Conservation (phyloP, 2,797 vertebrate genomes). For the Cygnus olor region DNA sequence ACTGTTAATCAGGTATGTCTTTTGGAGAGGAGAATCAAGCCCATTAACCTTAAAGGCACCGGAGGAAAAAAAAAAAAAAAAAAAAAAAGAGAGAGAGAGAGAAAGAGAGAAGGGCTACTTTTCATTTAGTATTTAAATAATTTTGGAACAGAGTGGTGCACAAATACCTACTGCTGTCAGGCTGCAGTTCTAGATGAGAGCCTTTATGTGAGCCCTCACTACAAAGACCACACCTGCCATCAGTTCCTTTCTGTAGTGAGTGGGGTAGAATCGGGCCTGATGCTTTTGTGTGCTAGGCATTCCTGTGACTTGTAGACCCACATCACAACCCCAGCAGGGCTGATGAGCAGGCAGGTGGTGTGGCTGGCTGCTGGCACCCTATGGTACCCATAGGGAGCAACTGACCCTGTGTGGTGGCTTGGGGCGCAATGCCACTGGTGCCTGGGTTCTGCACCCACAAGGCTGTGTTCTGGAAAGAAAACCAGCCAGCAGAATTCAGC, state of each 20-base stretch:
- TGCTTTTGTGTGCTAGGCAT: accelerated
- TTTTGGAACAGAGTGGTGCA: neutral
- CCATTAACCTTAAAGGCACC: neutral
- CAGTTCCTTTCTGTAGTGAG: neutral
- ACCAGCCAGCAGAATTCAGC: too few relatives aligned
- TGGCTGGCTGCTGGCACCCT: neutral
- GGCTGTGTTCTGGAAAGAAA: too few relatives aligned
- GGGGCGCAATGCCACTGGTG: too few relatives aligned
- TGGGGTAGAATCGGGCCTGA: too few relatives aligned
- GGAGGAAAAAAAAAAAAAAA: accelerated
- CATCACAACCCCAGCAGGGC: neutral
- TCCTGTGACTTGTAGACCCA: neutral
- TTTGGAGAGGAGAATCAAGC: neutral
- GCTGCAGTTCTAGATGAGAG: neutral
- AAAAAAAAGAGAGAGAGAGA: accelerated
- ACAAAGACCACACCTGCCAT: neutral
- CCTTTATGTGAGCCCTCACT: neutral
- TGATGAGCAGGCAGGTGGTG: neutral
- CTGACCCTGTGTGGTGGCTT: neutral
- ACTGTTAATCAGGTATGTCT: neutral
- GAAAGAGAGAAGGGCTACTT: neutral
- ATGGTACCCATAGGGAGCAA: neutral
- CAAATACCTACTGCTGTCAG: neutral
- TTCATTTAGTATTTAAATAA: neutral
- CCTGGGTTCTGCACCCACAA: neutral